phyloP scores from a whole-genome alignment of 2,113 vertebrate species.

The Sylvietta virens region DNA sequence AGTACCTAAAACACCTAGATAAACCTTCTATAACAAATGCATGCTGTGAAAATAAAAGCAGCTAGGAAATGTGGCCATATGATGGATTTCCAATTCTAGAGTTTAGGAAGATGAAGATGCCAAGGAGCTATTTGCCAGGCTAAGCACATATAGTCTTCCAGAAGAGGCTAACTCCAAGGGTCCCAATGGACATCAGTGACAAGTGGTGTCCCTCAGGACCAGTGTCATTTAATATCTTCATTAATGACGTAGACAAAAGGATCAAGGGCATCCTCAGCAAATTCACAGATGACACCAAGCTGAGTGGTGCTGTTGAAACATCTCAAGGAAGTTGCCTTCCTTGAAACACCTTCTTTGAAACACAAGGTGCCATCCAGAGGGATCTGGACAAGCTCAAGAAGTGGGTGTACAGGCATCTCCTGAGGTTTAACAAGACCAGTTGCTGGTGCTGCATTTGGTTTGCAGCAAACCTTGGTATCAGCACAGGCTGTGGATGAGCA shows the following conservation, averaged over 20 bases:
- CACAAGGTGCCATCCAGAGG: background rate
- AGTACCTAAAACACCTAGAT: background rate
- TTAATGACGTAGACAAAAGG: background rate
- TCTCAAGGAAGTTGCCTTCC: no score
- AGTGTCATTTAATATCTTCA: background rate
- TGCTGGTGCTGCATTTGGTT: background rate
- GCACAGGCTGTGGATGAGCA: background rate
- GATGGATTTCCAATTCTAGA: background rate
- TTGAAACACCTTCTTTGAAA: no score
- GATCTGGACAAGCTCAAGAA: background rate
- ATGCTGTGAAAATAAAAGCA: background rate
- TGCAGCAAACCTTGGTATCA: fast-evolving
- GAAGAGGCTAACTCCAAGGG: background rate
- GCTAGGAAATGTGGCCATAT: background rate
- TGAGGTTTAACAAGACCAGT: background rate
- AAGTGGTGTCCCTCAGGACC: background rate
- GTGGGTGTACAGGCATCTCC: background rate
- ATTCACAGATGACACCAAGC: background rate
- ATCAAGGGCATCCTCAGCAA: background rate
- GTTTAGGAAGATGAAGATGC: background rate
- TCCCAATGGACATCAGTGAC: background rate
- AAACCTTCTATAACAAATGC: background rate
- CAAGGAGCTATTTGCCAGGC: background rate
- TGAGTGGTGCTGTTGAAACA: background rate
- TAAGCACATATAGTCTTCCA: background rate